A percentile compares a stretch with the other conserved stretches of the same genome.
Conservation (phyloP, 2,113 vertebrate genomes). For the Semnornis frantzii region DNA sequence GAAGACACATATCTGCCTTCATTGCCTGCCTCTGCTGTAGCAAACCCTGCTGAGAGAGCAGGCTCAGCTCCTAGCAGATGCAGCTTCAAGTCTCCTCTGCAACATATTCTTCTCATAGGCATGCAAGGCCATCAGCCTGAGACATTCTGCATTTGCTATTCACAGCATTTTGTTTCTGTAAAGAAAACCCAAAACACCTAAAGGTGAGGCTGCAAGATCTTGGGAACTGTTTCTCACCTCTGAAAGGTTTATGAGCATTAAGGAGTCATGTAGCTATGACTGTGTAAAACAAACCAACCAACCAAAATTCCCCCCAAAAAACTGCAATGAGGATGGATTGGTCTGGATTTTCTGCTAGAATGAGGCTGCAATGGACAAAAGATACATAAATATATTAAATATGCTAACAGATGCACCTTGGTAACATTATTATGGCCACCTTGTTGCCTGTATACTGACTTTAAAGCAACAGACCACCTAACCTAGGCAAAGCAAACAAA, state of each 20-base stretch:
- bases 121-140: background rate
- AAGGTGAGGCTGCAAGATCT: background rate
- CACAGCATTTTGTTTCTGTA: background rate
- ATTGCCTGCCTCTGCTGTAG: slow-evolving; percentile 15
- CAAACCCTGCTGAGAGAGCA: background rate
- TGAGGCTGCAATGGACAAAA: background rate
- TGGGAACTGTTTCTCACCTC: background rate
- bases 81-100: background rate
- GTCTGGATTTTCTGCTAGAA: background rate
- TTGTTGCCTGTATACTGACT: background rate
- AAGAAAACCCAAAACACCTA: background rate
- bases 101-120: background rate
- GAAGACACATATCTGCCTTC: slow-evolving; percentile 10
- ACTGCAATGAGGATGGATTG: background rate
- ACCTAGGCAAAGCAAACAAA: background rate
- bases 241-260: background rate
- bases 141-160: slow-evolving; percentile 25
- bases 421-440: background rate
- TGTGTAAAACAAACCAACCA: background rate
- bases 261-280: background rate
- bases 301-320: background rate
- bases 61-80: background rate
- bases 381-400: background rate
- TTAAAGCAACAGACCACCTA: background rate
- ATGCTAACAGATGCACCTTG: background rate